Evolutionary conservation across 2,888 invertebrate species (phyloP).

Genomic region (Eristalis arbustorum): DNA sequence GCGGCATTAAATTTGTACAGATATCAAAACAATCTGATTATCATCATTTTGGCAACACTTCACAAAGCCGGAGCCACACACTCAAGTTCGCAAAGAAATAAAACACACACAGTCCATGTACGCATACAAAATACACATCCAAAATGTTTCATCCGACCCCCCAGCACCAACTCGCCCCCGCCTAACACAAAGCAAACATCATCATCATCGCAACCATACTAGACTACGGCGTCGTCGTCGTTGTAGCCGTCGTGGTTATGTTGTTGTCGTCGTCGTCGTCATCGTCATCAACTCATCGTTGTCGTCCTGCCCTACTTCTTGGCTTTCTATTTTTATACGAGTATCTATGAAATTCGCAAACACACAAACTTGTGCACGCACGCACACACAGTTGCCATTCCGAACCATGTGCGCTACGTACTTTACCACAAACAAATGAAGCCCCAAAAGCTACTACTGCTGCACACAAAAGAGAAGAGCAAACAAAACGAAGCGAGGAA

Average conservation of each 20-base stretch:
- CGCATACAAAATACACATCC: background rate
- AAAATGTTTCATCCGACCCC: background rate
- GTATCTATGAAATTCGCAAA: conserved; percentile 74
- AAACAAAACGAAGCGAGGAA: conserved; percentile 27
- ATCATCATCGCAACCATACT: conserved; percentile 15
- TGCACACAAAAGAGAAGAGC: conserved; percentile 44
- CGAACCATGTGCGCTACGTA: conserved; percentile 40
- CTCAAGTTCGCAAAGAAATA: conserved; percentile 8
- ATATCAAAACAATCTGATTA: background rate
- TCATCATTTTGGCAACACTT: conserved; percentile 6
- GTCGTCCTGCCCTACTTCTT: conserved; percentile 70
- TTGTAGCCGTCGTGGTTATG: conserved; percentile 23
- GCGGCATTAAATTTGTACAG: background rate
- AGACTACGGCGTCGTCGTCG: background rate
- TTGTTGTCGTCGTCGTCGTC: conserved; percentile 6
- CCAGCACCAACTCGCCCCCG: background rate
- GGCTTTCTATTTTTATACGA: conserved; percentile 70
- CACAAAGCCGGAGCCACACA: background rate
- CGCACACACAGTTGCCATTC: conserved; percentile 26
- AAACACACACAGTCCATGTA: background rate
- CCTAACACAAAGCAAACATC: conserved; percentile 28
- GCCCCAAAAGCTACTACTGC: conserved; percentile 60
- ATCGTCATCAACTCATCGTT: conserved; percentile 51
- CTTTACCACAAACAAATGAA: conserved; percentile 51
- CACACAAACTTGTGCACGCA: conserved; percentile 18